phyloP scores from a whole-genome alignment of 2,888 invertebrate genomes.

The Coremacera marginata region DNA sequence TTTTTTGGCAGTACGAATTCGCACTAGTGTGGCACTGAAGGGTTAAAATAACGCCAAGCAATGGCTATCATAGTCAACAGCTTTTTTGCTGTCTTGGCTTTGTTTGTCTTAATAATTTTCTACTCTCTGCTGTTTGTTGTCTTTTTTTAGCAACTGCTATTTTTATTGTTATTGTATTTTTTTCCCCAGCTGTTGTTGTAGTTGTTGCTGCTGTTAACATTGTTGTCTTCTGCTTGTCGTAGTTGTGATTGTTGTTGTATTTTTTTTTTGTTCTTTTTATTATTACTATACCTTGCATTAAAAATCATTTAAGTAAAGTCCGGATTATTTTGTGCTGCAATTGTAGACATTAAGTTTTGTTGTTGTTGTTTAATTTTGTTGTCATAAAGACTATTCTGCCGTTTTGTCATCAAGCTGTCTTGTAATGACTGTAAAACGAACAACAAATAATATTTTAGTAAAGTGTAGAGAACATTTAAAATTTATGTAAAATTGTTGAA shows the following conservation, averaged over 20 bases:
- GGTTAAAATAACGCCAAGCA: slow-evolving; percentile 21
- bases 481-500: too few relatives aligned
- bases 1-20: too few relatives aligned
- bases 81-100: background rate
- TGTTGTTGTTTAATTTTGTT: background rate
- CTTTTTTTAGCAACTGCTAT: background rate
- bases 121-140: background rate
- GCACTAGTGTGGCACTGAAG: too few relatives aligned
- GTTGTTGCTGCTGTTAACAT: background rate
- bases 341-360: slow-evolving; percentile 26
- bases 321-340: slow-evolving; percentile 2
- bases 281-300: background rate
- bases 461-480: too few relatives aligned
- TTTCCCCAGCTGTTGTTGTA: background rate
- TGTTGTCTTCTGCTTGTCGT: background rate
- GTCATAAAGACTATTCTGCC: slow-evolving; percentile 20
- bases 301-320: too few relatives aligned
- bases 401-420: slow-evolving; percentile 17
- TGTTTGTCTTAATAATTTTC: background rate
- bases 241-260: background rate
- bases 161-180: background rate
- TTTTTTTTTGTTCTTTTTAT: background rate
- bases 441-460: too few relatives aligned
- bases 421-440: background rate
- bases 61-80: background rate